These are phyloP conservation scores for Meriones psammophilus DNA, from an alignment of 2,797 vertebrate species.

Conservation along the genomic window DNA sequence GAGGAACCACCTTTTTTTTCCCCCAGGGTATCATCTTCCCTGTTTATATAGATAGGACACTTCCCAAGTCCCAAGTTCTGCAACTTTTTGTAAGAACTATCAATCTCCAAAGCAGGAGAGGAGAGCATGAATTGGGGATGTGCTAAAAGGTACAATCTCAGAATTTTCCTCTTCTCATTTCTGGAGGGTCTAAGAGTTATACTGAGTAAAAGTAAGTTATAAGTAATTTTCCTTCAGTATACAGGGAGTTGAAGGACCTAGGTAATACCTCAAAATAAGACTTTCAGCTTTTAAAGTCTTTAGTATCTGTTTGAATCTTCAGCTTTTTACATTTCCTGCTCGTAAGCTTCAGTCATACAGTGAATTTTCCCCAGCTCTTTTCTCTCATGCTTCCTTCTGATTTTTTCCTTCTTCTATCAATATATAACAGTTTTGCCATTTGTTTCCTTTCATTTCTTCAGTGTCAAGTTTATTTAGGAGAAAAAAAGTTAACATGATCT, in stretches of 20 bases:
- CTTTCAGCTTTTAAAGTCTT: not conserved
- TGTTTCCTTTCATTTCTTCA: constrained; percentile 19
- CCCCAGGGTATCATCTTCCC: not conserved
- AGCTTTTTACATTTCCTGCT: not conserved
- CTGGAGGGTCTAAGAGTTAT: not conserved
- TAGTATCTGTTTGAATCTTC: not conserved
- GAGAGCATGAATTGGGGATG: not conserved
- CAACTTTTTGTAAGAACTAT: not conserved
- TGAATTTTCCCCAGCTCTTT: not conserved
- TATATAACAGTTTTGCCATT: constrained; percentile 3
- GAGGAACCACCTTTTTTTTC: not conserved
- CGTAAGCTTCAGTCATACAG: not conserved
- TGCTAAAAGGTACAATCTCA: constrained; percentile 64
- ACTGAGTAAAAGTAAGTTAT: not conserved
- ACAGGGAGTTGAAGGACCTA: not conserved
- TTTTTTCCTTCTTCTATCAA: not conserved
- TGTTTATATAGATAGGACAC: not conserved
- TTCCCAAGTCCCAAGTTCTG: not conserved
- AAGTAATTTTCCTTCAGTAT: not conserved
- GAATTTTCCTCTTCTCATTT: constrained; percentile 48
- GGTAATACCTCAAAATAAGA: not conserved
- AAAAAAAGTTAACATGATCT: not conserved
- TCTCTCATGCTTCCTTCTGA: not conserved
- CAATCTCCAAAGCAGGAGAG: not conserved
- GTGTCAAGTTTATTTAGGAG: constrained; percentile 29